Conservation (phyloP, 2,888 invertebrate genomes). For the Cephus pulcher region DNA sequence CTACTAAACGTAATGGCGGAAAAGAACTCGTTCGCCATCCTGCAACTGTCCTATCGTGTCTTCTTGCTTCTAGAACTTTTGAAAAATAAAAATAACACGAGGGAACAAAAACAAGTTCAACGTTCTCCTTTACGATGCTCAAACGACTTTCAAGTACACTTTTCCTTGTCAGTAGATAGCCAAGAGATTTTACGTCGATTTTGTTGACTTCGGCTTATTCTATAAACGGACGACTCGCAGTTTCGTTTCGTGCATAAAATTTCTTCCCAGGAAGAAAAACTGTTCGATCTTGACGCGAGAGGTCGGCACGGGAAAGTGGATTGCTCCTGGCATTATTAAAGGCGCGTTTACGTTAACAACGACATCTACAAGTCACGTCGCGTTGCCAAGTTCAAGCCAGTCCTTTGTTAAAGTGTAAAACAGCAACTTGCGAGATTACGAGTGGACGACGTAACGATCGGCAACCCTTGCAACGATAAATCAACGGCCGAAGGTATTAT, state of each 20-base stretch:
- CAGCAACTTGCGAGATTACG: neutral
- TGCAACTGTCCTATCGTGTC: neutral
- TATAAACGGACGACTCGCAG: neutral
- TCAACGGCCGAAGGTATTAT: slow-evolving; percentile 16
- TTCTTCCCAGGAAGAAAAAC: neutral
- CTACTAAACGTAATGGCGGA: neutral
- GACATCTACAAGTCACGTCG: neutral
- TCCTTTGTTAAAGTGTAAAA: neutral
- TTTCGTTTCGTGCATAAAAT: neutral
- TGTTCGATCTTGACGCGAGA: neutral
- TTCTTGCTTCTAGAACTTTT: neutral
- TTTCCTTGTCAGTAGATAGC: neutral
- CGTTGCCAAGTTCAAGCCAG: neutral
- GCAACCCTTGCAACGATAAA: slow-evolving; percentile 14
- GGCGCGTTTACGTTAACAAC: neutral
- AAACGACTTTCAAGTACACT: neutral
- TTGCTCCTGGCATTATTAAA: neutral
- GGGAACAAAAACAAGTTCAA: neutral
- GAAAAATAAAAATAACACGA: neutral
- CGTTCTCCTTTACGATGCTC: neutral
- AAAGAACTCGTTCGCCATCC: neutral
- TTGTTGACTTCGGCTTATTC: neutral
- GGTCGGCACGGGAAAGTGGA: neutral
- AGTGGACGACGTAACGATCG: neutral
- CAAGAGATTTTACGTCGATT: neutral